These are phyloP conservation scores for Podilymbus podiceps DNA, from an alignment of 2,113 vertebrate species.

Conservation along the genomic window DNA sequence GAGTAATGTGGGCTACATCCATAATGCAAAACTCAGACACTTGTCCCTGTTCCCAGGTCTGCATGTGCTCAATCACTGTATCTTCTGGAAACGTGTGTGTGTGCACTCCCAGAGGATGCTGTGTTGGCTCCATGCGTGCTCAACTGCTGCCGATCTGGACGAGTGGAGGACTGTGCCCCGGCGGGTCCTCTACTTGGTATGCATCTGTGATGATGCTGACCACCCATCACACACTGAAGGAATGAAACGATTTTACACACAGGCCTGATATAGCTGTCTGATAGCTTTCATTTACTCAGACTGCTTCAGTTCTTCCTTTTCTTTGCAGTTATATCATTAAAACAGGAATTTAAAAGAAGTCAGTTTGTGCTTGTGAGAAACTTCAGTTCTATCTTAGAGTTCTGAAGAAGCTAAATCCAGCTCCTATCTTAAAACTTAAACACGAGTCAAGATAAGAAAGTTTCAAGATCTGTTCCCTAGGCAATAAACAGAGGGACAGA, in stretches of 20 bases:
- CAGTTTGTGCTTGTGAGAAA: not conserved
- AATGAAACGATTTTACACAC: not conserved
- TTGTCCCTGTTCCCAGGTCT: rapidly evolving
- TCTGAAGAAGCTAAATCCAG: not conserved
- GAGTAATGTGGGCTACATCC: not conserved
- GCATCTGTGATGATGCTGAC: not conserved
- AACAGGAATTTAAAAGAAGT: not conserved
- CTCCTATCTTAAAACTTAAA: not conserved
- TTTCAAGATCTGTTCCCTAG: not conserved
- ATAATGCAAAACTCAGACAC: not conserved
- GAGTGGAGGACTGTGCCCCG: not conserved
- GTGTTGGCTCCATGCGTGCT: rapidly evolving
- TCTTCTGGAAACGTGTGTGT: not conserved
- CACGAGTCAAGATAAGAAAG: not conserved
- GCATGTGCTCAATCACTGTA: not conserved
- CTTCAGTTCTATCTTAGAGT: not conserved
- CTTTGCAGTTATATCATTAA: not conserved
- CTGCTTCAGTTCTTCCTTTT: not conserved
- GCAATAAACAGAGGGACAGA: not conserved
- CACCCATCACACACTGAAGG: not conserved
- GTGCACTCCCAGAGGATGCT: not conserved
- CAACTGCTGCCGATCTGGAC: rapidly evolving
- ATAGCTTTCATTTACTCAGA: not conserved
- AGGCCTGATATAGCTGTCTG: not conserved
- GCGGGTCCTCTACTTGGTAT: not conserved